Base-by-base conservation (phyloP, 35 echinoderm and acorn worm genomes). In the Apostichopus japonicus region DNA sequence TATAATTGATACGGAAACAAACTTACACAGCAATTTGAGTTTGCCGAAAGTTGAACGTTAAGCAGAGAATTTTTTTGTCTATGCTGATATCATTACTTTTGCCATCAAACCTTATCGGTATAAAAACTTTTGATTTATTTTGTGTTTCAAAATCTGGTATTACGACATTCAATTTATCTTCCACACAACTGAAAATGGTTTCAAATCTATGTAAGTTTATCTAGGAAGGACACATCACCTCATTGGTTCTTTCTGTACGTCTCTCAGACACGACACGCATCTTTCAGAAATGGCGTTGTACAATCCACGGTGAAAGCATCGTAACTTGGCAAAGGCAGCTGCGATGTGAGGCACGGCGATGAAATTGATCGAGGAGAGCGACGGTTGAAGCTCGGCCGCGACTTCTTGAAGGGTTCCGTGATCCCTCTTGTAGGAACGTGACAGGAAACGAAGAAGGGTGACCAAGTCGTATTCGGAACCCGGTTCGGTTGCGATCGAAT, bases 221-320 rank as follows among this genome's bases (percentile, higher is more conserved):
- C 0, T 59, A 59, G 11, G n/a, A 73, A 6, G 3, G n/a, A n/a
- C n/a, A 6, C 17, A 73, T 73, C n/a, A 73, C 71, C 71, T 73
- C 71, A 73, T 6, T 73, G 6, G 71, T 73, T 73, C 1, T 73
- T 15, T 73, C 71, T 73, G 71, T n/a, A n/a, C 2, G 63, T 67
- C 8, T 14, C 63, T 67, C 63, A 9, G 17, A 14, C 11, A 73
- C n/a, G 63, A 13, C 10, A 89, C 0, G 8, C 27, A 19, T 58
- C 90, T 91, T 5, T 91, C 44, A n/a, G 72, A 17, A 78, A 91
- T 78, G 76, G 76, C 52, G 23, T 77, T 79, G 59, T 61, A 91
- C 53, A 91, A 17, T 17, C 76, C 90, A 23, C 56, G 90, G 79
- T 91, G 90, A 58, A 78, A 91, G 55, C 71, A 91, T 77, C 90